Conservation (phyloP, 1,140 invertebrate species). For the Hyles euphorbiae region DNA sequence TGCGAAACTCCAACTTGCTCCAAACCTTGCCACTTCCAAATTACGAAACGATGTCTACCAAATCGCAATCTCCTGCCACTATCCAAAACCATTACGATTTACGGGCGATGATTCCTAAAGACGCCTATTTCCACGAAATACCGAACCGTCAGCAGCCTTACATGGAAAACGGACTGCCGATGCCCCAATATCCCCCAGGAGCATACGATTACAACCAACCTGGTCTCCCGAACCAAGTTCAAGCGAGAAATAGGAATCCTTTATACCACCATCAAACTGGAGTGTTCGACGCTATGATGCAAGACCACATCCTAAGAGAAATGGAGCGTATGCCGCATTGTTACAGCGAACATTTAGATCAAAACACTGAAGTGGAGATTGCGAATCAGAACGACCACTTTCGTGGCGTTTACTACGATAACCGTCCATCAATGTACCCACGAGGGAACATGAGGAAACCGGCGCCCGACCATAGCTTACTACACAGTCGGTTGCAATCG, state of each 20-base stretch:
- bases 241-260: constrained; percentile 61
- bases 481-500: constrained; percentile 66
- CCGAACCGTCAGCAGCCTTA: constrained; percentile 70
- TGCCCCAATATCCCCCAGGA: constrained; percentile 37
- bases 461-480: constrained; percentile 53
- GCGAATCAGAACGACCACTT: constrained; percentile 65
- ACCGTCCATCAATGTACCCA: constrained; percentile 54
- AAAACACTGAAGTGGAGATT: constrained; percentile 70
- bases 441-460: constrained; percentile 50
- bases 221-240: constrained; percentile 45
- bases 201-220: constrained; percentile 55
- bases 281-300: constrained; percentile 73
- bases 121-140: constrained; percentile 78
- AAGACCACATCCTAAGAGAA: constrained; percentile 70
- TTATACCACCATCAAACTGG: constrained; percentile 66
- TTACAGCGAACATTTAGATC: constrained; percentile 66
- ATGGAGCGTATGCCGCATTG: constrained; percentile 69
- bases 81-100: constrained; percentile 40
- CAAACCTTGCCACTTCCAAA: constrained; percentile 71
- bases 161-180: constrained; percentile 46
- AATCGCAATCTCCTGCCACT: constrained; percentile 66
- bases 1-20: constrained; percentile 74
- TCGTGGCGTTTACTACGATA: constrained; percentile 59
- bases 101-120: constrained; percentile 74
- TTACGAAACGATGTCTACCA: constrained; percentile 74